A percentile compares a stretch with the other conserved stretches of the same genome.
Evolutionary conservation across 2,888 invertebrate genomes (phyloP).

Genomic region (Synergus itoensis): DNA sequence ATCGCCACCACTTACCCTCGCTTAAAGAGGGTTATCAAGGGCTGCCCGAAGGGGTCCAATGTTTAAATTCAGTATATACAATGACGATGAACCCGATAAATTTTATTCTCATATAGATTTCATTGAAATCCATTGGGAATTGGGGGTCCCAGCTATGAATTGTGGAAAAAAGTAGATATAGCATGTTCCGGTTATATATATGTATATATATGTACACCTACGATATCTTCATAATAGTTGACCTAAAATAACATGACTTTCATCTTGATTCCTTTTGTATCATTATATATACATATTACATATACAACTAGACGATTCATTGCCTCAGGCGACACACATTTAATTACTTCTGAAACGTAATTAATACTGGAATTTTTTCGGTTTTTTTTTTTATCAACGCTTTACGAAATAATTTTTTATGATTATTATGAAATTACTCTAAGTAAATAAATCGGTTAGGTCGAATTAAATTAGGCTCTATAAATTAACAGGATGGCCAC

Average conservation of each 20-base stretch:
- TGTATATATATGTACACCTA: background rate
- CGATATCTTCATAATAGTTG: slow-evolving; percentile 1
- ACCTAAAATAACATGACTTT: slow-evolving; percentile 5
- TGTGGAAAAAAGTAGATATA: background rate
- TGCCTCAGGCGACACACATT: background rate
- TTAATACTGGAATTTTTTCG: background rate
- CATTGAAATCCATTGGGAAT: slow-evolving; percentile 44
- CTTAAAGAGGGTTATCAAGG: slow-evolving; percentile 68
- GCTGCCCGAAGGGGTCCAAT: slow-evolving; percentile 63
- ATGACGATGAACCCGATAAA: slow-evolving; percentile 64
- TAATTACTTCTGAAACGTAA: background rate
- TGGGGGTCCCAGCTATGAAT: background rate
- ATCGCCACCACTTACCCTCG: slow-evolving; percentile 67
- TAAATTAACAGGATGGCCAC: no score
- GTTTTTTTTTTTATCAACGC: no score
- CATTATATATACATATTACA: no score
- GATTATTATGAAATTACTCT: background rate
- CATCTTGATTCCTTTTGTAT: background rate
- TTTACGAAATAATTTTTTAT: background rate
- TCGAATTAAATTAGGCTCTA: no score
- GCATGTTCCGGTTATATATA: background rate
- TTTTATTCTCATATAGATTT: slow-evolving; percentile 66
- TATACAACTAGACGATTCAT: background rate
- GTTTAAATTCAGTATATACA: slow-evolving; percentile 68
- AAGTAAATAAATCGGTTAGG: no score